These are phyloP conservation scores for Drosophila pruinosa DNA, from an alignment of 1,140 invertebrate species.

Conservation along the genomic window DNA sequence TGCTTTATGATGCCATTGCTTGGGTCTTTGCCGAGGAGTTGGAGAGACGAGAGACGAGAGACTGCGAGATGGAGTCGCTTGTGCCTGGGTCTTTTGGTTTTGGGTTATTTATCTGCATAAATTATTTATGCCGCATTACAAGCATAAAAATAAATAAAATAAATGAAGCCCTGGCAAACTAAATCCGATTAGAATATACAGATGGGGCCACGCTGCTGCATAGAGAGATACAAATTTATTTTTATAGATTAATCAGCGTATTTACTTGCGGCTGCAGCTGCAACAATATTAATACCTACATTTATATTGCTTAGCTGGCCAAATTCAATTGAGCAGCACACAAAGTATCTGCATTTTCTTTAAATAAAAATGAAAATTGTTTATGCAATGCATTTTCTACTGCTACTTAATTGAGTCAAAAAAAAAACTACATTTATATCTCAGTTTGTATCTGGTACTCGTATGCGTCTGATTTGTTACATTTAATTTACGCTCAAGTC, in stretches of 20 bases:
- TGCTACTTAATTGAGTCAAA: slow-evolving; percentile 51
- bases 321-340: slow-evolving; percentile 42
- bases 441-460: slow-evolving; percentile 33
- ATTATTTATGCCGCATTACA: slow-evolving; percentile 79
- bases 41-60: too few species aligned
- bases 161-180: slow-evolving; percentile 71
- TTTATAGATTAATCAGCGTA: slow-evolving; percentile 78
- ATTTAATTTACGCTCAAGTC: slow-evolving; percentile 43
- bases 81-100: slow-evolving; percentile 43
- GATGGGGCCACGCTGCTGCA: slow-evolving; percentile 24
- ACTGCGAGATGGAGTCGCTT: neutral
- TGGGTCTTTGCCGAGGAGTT: slow-evolving; percentile 24
- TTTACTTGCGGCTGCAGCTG: slow-evolving; percentile 48
- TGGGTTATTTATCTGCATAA: slow-evolving; percentile 80
- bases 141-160: slow-evolving; percentile 81
- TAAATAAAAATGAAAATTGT: slow-evolving; percentile 75
- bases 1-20: slow-evolving; percentile 65
- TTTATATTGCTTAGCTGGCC: slow-evolving; percentile 70
- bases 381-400: slow-evolving; percentile 57
- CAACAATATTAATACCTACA: slow-evolving; percentile 14
- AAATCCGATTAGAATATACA: slow-evolving; percentile 78
- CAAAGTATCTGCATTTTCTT: slow-evolving; percentile 51
- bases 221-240: slow-evolving; percentile 75
- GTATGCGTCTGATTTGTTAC: slow-evolving; percentile 43
- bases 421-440: slow-evolving; percentile 24